Evolutionary conservation across 1,140 invertebrate species (phyloP), one percentile per base, ranked within the genome.

Genomic region (Galleria mellonella): DNA sequence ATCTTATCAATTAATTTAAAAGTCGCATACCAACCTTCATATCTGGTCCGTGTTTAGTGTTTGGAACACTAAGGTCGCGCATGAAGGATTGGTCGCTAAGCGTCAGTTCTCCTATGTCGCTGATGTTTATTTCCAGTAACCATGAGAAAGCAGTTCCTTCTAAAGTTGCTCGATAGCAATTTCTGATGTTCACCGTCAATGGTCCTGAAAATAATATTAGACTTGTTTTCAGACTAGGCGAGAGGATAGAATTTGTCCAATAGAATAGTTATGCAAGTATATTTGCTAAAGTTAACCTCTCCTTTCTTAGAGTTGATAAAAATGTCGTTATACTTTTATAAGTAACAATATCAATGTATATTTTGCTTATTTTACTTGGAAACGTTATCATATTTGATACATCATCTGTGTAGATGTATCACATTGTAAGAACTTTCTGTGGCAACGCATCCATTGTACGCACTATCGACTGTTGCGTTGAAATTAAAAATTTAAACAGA

Each of bases 71-170:
- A 3, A 88, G 83, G 42, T 91, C 90, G 44, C 92, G 87, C 47
- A 87, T 88, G 67, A 93, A 93, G 0, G 91, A 86, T 27, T 89
- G 88, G 32, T 86, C 85, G 4, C 86, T 79, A 4, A 92, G 72
- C 13, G 87, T 74, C 9, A 92, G 62, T 1, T 82, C 67, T 1
- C 72, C 65, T 1, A 92, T 87, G 30, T 92, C 87, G 39, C 63
- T 86, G 37, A 92, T 85, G 29, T 69, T 86, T 58, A 91, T 87
- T 47, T 87, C 86, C 10, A 90, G 74, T 8, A 92, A 76, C 87
- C 90, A 90, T 7, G 89, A 90, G 49, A 93, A 92, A 0, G 91
- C 88, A 30, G 87, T 82, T 8, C 88, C 85, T 43, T 90, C 89
- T 29, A 92, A 86, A 1, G 83, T 74, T 1, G 92, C 90, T 47